Evolutionary conservation across 2,888 invertebrate genomes (phyloP).

Genomic region (Callinectes sapidus): DNA sequence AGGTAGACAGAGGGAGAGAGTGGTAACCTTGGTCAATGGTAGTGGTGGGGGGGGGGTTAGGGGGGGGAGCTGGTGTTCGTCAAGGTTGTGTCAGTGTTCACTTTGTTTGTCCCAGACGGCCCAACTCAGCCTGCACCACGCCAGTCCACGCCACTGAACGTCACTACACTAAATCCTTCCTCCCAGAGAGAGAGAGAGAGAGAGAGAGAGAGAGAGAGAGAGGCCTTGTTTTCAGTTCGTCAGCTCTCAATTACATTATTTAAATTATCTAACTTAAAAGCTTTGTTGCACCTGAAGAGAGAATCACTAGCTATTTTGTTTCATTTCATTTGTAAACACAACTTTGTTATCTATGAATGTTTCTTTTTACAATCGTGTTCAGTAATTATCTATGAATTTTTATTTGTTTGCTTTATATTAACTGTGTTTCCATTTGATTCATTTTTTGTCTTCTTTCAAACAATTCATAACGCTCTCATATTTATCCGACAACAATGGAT

Average conservation of each 20-base stretch:
- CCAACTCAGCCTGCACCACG: neutral
- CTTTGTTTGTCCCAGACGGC: neutral
- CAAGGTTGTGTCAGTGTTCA: neutral
- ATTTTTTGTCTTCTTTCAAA: neutral
- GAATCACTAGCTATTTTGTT: neutral
- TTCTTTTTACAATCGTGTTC: neutral
- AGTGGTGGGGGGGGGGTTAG: neutral
- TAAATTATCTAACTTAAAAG: neutral
- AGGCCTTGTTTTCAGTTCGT: neutral
- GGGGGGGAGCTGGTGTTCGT: neutral
- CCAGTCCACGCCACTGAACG: neutral
- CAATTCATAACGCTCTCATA: neutral
- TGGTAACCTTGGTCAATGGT: neutral
- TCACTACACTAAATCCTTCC: neutral
- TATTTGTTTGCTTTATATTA: too few species aligned
- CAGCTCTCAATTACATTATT: neutral
- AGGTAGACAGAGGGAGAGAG: neutral
- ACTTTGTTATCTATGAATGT: neutral
- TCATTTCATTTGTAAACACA: neutral
- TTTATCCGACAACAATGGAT: neutral
- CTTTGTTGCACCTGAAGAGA: neutral
- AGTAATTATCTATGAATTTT: too few species aligned
- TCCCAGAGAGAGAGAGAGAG: conserved; percentile 14
- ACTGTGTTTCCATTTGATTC: neutral
- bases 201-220: conserved; percentile 25